These are phyloP conservation scores for Hydractinia symbiolongicarpus DNA, from an alignment of 30 jellyfish, hydroid and myxozoan genomes.

Conservation along the genomic window DNA sequence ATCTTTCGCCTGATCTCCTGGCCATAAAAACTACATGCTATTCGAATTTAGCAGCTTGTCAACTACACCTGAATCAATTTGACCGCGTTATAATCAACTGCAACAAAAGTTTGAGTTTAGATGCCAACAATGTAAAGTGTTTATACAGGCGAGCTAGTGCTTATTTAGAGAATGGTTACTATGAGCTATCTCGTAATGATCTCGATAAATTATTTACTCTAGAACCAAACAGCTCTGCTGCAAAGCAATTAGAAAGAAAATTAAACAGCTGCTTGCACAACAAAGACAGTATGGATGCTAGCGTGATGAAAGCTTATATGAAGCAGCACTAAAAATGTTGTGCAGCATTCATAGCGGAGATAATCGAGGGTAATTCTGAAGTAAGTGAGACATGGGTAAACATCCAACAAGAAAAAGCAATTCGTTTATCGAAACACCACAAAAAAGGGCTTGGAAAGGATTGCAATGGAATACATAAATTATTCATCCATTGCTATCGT, in stretches of 20 bases:
- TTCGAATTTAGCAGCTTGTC: slow-evolving; percentile 80
- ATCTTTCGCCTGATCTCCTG: slow-evolving; percentile 5
- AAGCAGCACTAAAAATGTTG: not conserved
- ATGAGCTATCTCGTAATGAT: slow-evolving; percentile 45
- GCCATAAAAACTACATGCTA: slow-evolving; percentile 34
- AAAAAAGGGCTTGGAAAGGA: too few species aligned
- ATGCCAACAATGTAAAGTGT: slow-evolving; percentile 36
- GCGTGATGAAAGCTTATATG: slow-evolving; percentile 20
- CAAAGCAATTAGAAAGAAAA: slow-evolving; percentile 9
- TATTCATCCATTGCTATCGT: too few species aligned
- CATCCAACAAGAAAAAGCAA: too few species aligned
- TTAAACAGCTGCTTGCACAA: not conserved
- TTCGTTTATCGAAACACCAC: too few species aligned
- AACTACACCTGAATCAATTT: slow-evolving; percentile 43
- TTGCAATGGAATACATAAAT: too few species aligned
- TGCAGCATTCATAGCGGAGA: too few species aligned
- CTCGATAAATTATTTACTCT: slow-evolving; percentile 22
- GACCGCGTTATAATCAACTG: slow-evolving; percentile 54
- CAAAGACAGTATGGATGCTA: slow-evolving; percentile 27
- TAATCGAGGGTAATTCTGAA: too few species aligned
- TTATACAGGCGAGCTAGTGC: slow-evolving; percentile 65
- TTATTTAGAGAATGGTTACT: slow-evolving; percentile 28
- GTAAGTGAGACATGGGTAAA: too few species aligned
- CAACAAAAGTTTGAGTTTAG: slow-evolving; percentile 48
- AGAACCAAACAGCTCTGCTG: slow-evolving; percentile 41